These are phyloP conservation scores for Rhynchonema sp. DNA, from an alignment of 2,888 invertebrate genomes.

Conservation along the genomic window DNA sequence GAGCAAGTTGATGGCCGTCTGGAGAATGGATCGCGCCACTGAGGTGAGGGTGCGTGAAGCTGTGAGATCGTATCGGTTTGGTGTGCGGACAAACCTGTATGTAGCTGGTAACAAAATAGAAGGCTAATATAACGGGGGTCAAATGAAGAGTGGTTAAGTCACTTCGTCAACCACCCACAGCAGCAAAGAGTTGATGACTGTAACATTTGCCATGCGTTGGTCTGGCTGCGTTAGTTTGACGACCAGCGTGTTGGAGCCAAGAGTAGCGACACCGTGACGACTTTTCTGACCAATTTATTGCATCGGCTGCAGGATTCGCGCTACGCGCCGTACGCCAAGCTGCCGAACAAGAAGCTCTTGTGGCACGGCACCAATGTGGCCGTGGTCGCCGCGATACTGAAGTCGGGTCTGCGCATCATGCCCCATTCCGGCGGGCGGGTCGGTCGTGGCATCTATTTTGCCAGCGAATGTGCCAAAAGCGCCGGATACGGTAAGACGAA, in stretches of 20 bases:
- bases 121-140: too few relatives aligned
- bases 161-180: background rate
- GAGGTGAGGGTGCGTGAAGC: slow-evolving; percentile 9
- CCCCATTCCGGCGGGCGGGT: slow-evolving; percentile 35
- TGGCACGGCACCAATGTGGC: slow-evolving; percentile 36
- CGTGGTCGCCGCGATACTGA: slow-evolving; percentile 34
- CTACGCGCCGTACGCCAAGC: slow-evolving; percentile 23
- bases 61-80: too few relatives aligned
- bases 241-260: background rate
- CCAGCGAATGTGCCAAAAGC: slow-evolving; percentile 33
- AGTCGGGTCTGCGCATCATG: slow-evolving; percentile 34
- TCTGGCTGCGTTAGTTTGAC: background rate
- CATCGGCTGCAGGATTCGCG: slow-evolving; percentile 20
- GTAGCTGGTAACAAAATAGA: too few relatives aligned
- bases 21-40: slow-evolving; percentile 25
- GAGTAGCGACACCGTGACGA: too few relatives aligned
- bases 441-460: slow-evolving; percentile 34
- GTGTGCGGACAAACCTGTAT: too few relatives aligned
- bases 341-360: slow-evolving; percentile 29
- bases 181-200: background rate
- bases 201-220: background rate
- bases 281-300: too few relatives aligned
- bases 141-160: too few relatives aligned
- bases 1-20: slow-evolving; percentile 21
- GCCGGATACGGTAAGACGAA: slow-evolving; percentile 32